Base-by-base conservation (phyloP, 1,140 invertebrate genomes). In the Samia ricini region DNA sequence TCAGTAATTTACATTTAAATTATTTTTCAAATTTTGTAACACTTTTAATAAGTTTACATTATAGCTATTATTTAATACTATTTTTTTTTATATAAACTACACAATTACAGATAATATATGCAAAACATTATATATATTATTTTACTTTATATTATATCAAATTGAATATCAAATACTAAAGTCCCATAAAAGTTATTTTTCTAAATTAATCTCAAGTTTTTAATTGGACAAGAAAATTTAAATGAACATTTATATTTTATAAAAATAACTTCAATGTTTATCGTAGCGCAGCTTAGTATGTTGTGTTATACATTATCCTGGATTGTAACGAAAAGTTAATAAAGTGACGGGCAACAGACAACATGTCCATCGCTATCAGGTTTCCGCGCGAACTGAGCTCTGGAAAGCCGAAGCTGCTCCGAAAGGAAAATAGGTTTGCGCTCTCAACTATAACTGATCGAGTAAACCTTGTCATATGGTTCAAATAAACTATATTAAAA, bases 381-480 rank as follows among this genome's bases (percentile, higher is more conserved):
- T 58, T 61, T 58, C 8, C 55, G 64, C 60, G 64, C 60, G 60
- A 42, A 66, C 64, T 66, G 64, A 66, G 48, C 29, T 7, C 52
- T 55, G 52, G 24, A 55, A 10, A 52, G 19, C 50, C 12, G 18
- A 24, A 56, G n/a, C 26, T 33, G 4, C 55, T 42, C 4, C 12
- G 4, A 42, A 12, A 42, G 33, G 7, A 12, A 42, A 42, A 42
- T 15, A 15, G 33, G 7, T 42, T 4, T 12, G 33, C 33, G 33
- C 12, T 42, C 33, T 42, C 33, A 15, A 7, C 33, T 42, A 4
- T 4, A 15, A 4, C n/a, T 15, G 12, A 42, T 15, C 15, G 33
- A 42, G 33, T 36, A 36, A 7, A 12, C 33, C 10, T 42, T 10
- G 33, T 42, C 33, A 15, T 15, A 0, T 29, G 1, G 26, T 15